Evolutionary conservation across 2,113 vertebrate species (phyloP).

Genomic region (Vicugna pacos): DNA sequence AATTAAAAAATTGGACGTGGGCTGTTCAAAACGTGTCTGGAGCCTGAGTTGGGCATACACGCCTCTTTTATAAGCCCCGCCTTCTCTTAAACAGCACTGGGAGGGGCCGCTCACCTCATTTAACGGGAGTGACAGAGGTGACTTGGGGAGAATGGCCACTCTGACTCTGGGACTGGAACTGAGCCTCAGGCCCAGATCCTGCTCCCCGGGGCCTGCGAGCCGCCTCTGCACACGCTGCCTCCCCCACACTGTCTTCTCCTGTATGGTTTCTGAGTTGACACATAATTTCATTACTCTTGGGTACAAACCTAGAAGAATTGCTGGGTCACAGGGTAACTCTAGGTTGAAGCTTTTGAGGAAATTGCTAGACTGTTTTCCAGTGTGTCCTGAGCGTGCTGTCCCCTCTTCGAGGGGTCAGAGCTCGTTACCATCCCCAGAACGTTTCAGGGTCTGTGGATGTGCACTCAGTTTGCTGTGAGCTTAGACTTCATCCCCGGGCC

Average conservation of each 20-base stretch:
- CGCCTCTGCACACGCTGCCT: accelerated
- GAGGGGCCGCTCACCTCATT: not conserved
- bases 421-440: not conserved
- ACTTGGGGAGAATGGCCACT: too few relatives aligned
- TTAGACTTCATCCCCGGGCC: not conserved
- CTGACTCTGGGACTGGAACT: not conserved
- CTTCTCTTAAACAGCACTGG: not conserved
- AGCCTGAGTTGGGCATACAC: too few relatives aligned
- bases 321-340: not conserved
- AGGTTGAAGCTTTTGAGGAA: not conserved
- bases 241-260: not conserved
- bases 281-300: not conserved
- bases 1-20: not conserved
- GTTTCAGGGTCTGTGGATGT: not conserved
- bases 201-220: not conserved
- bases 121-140: not conserved
- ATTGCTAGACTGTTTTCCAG: not conserved
- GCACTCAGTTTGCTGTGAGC: not conserved
- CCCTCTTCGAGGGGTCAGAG: too few relatives aligned
- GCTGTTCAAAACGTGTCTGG: not conserved
- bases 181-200: not conserved
- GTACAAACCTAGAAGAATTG: not conserved
- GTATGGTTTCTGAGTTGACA: not conserved
- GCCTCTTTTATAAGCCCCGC: not conserved
- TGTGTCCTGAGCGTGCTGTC: not conserved